A percentile compares a stretch with the other conserved stretches of the same genome.
Conservation (phyloP, 92 coral and sea anemone genomes). For the Zoanthus sansibaricus region DNA sequence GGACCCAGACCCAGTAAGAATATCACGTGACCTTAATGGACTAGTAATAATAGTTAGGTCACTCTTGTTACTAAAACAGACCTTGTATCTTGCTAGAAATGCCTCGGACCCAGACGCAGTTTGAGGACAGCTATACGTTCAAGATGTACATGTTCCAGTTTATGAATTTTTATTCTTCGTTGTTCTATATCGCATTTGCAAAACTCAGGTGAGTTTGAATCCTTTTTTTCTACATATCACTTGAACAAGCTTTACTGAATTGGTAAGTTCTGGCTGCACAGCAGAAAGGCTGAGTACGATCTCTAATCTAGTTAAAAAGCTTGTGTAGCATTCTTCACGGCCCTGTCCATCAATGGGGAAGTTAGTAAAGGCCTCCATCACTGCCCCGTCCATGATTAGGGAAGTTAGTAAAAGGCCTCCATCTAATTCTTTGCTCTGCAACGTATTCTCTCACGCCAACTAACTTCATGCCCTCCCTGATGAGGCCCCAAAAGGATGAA, state of each 20-base stretch:
- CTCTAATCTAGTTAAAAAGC: not conserved
- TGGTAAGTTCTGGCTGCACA: too few species aligned
- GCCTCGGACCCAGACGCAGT: conserved; percentile 93
- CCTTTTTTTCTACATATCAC: not conserved
- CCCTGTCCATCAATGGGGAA: too few species aligned
- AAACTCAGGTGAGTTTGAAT: conserved; percentile 77
- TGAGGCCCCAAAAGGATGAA: too few species aligned
- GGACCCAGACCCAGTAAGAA: conserved; percentile 85
- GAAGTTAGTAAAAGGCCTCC: too few species aligned
- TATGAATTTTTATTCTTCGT: conserved; percentile 94
- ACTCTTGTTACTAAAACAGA: not conserved
- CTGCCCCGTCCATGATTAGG: too few species aligned
- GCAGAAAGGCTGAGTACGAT: not conserved
- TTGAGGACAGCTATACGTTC: conserved; percentile 94
- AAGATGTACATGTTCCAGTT: conserved; percentile 99
- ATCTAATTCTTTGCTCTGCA: too few species aligned
- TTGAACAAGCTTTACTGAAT: too few species aligned
- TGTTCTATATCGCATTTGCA: conserved; percentile 95
- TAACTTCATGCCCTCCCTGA: too few species aligned
- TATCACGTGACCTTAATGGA: not conserved
- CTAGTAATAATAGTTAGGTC: not conserved
- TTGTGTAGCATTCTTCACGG: too few species aligned
- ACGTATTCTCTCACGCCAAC: too few species aligned
- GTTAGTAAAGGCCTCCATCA: too few species aligned
- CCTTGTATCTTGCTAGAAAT: conserved; percentile 67